Base-by-base conservation (phyloP, 2,113 vertebrate species). In the Bufo bufo region DNA sequence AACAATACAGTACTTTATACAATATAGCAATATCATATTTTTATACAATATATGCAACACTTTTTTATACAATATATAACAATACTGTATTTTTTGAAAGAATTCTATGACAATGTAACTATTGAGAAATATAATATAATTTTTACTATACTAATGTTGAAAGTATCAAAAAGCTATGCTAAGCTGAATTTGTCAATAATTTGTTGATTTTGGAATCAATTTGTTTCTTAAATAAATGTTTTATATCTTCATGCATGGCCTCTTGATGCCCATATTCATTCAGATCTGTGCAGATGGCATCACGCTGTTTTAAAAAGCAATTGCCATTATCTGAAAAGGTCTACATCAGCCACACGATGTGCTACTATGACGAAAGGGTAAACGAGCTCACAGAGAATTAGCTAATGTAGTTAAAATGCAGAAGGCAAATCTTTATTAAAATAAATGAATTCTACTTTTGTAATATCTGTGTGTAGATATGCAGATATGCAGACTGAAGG, bases 201-300 rank as follows among this genome's bases (percentile, higher is more conserved):
- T 3, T 77, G 75, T 52, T 49, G 33, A 20, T 79, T 79, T 23
- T 14, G 50, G 52, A 52, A 58, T 80, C 52, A n/a, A 16, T 58
- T 23, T 79, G 0, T 54, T 4, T 20, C 20, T 52, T 8, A 5
- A 78, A 17, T 20, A 59, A 78, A 23, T 52, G 50, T 23, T 78
- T 45, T 33, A 61, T 23, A 81, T 81, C 54, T 81, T 79, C 77
- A 79, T 59, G 33, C 56, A 45, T 81, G 56, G 78, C 78, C 19
- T 58, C 78, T 59, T 23, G 52, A 81, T 81, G 78, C n/a, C 33
- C 54, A 81, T 16, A 81, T 81, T 59, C 20, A 81, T 59, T 43
- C 52, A 81, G 54, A 58, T 79, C 77, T 59, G 78, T 43, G n/a
- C 23, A 81, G 78, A 58, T 81, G 52, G 54, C 78, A 81, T 80